These are phyloP conservation scores for Brenthis daphne DNA, from an alignment of 2,888 invertebrate genomes.

Conservation along the genomic window DNA sequence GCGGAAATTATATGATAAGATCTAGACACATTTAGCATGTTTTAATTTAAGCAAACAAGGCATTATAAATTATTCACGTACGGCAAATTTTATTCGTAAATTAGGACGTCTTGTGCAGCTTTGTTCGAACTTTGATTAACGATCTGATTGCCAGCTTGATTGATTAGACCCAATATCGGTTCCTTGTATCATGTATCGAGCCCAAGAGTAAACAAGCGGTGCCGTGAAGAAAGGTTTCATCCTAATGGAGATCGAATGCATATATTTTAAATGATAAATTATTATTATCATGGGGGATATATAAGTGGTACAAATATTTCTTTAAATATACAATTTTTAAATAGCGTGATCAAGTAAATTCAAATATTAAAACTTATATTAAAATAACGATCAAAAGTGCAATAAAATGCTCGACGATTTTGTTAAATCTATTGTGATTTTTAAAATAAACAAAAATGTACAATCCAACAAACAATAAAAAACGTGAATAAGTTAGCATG, in stretches of 20 bases:
- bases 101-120: conserved; percentile 27
- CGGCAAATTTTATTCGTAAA: conserved; percentile 31
- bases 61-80: conserved; percentile 23
- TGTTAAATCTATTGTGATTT: too few species aligned
- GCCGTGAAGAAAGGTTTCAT: conserved; percentile 27
- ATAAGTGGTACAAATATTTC: not conserved
- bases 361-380: too few species aligned
- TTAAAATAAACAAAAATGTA: not conserved
- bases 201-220: conserved; percentile 34
- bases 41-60: conserved; percentile 5
- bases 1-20: too few species aligned
- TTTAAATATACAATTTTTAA: too few species aligned
- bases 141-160: conserved; percentile 35
- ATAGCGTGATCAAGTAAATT: too few species aligned
- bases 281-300: not conserved
- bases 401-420: too few species aligned
- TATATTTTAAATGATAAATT: conserved; percentile 14
- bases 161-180: conserved; percentile 36
- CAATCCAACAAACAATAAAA: not conserved
- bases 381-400: too few species aligned
- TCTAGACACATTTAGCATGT: too few species aligned
- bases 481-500: not conserved
- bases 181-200: conserved; percentile 26
- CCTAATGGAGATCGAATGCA: conserved; percentile 24
- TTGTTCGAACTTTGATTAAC: conserved; percentile 34